A percentile compares a stretch with the other conserved stretches of the same genome.
Evolutionary conservation across 2,113 vertebrate species (phyloP).

Genomic region (Athene cunicularia): DNA sequence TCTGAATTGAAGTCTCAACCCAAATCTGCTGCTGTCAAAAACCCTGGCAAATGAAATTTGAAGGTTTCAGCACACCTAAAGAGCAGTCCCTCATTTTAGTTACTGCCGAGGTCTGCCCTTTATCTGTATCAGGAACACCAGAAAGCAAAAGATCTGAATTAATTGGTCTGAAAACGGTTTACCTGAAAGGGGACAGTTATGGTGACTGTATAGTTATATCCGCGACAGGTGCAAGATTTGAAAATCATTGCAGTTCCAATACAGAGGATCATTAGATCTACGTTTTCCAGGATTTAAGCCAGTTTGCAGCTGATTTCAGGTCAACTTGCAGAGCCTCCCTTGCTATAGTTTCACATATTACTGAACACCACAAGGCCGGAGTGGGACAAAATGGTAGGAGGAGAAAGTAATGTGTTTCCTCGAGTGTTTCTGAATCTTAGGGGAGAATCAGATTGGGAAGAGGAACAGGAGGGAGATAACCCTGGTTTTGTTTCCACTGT

Average conservation of each 20-base stretch:
- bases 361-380: neutral
- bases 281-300: neutral
- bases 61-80: neutral
- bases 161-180: neutral
- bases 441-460: neutral
- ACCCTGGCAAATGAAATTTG: neutral
- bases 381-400: neutral
- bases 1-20: neutral
- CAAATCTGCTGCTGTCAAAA: neutral
- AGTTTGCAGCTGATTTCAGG: neutral
- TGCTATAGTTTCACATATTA: neutral
- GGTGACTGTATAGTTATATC: neutral
- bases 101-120: neutral
- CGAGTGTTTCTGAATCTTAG: neutral
- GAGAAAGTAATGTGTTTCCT: neutral
- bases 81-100: neutral
- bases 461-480: neutral
- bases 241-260: neutral
- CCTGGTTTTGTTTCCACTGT: neutral
- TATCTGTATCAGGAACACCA: neutral
- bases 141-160: neutral
- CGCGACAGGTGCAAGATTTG: rapidly evolving
- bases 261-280: neutral
- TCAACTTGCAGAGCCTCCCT: neutral
- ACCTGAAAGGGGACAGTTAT: neutral